Evolutionary conservation across 2,797 vertebrate species (phyloP), one percentile per base, ranked within the genome.

Genomic region (Anguilla pacifica): DNA sequence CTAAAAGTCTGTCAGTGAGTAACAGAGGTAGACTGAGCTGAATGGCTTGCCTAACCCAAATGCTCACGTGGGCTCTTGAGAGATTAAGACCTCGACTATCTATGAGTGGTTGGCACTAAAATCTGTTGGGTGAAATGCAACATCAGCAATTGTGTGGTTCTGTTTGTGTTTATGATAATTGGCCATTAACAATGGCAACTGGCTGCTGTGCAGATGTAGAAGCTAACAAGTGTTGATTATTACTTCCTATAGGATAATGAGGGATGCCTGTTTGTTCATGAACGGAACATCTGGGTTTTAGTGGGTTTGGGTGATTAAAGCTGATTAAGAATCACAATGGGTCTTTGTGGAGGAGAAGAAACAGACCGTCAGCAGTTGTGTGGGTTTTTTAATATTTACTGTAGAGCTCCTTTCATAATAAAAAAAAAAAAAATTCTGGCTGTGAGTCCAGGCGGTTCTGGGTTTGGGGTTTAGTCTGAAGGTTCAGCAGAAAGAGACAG

Each of bases 401-500:
- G 74, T 35, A 77, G 39, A 2, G 3, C 35, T 43, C 5, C 39
- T 28, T 72, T 72, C 31, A 1, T 35, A 35, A 35, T 35, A 35
- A 35, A 35, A 72, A 72, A 72, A 72, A 0, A 1, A 31, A 72
- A 72, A 0, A 3, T 0, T 89, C 25, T 85, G 77, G 10, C 31
- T 39, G 7, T 35, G 0, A 51, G 88, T 87, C 39, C 93, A 97
- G 96, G 96, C 96, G 19, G 96, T 97, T 90, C 90, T 97, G 86
- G 96, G 96, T 28, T 97, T 96, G 25, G 96, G 96, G 72, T 97
- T 97, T 92, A 96, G 96, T 39, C 91, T 97, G 49, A 97, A 96
- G 91, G 96, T 96, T 35, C 96, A 97, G 89, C 96, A 97, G 92
- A 96, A 97, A 55, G 88, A 93, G 95, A 31, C 96, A 97, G 92